Base-by-base conservation (phyloP, 2,113 vertebrate genomes). In the Odontophorus gujanensis region DNA sequence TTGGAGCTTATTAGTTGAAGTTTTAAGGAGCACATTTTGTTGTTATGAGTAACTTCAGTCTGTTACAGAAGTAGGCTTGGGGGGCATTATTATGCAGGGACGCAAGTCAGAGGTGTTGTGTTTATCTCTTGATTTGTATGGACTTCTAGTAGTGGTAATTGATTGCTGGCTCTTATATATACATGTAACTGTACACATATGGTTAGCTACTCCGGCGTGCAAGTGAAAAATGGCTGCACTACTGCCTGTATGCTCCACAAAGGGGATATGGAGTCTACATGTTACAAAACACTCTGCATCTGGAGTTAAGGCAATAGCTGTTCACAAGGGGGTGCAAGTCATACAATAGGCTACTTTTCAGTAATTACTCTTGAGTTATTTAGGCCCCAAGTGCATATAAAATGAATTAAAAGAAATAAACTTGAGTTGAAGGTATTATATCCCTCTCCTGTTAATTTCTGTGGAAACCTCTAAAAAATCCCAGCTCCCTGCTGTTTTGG, bases 341-440 rank as follows among this genome's bases (percentile, higher is more conserved):
- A 61, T 87, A 96, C 95, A 94, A 96, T 71, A 74, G 93, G 85
- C 87, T 95, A 94, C 91, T 93, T 94, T 87, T 93, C 91, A 92
- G 95, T 94, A 96, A 94, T 94, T 96, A 92, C 92, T 91, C 81
- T 71, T 93, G 91, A 95, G 94, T 93, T 95, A 80, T 95, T 94
- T 89, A 80, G 89, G 81, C 95, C 94, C 94, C 75, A 63, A 95
- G 93, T 89, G 95, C 93, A 91, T 93, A 95, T 96, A 96, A 96
- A 96, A 93, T 82, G 96, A 96, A 93, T 95, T 96, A 95, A 96
- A 96, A 95, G 89, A 95, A 95, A 94, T 96, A 95, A 96, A 96
- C 93, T 95, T 93, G 89, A 89, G 80, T 91, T 96, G 94, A 95
- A 95, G 89, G 93, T 87, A 94, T 96, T 96, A 93, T 94, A 87